phyloP scores from a whole-genome alignment of 2,888 invertebrate species.

The Drosophila rellima region DNA sequence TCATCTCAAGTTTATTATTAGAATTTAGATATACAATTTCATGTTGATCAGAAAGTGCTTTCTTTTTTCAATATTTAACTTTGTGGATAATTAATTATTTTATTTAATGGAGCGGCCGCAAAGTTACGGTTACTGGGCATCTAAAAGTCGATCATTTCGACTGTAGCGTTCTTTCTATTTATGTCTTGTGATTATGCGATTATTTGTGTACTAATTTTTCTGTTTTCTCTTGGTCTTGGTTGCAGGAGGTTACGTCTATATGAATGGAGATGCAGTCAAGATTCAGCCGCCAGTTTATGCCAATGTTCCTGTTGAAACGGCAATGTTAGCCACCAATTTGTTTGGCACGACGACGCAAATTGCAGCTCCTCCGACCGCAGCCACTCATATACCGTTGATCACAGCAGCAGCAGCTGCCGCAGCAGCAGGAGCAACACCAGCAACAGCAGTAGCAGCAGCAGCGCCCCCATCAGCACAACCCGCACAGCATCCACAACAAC shows the following conservation, averaged over 20 bases:
- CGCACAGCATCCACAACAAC: slow-evolving; percentile 56
- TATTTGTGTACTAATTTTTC: neutral
- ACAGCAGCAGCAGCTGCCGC: slow-evolving; percentile 81
- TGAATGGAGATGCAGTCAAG: slow-evolving; percentile 93
- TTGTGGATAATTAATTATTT: no score
- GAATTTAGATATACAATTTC: no score
- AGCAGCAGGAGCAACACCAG: slow-evolving; percentile 81
- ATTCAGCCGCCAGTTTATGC: slow-evolving; percentile 88
- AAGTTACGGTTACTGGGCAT: neutral
- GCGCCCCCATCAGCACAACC: slow-evolving; percentile 61
- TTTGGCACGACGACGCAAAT: slow-evolving; percentile 84
- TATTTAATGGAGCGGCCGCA: no score
- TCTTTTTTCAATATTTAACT: no score
- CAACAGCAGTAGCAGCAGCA: slow-evolving; percentile 71
- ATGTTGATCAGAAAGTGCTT: no score
- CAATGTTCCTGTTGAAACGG: slow-evolving; percentile 89
- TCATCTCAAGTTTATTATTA: neutral
- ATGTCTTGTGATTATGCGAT: slow-evolving; percentile 22
- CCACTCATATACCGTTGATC: slow-evolving; percentile 83
- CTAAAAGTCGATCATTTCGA: neutral
- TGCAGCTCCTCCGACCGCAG: slow-evolving; percentile 76
- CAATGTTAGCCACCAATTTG: slow-evolving; percentile 86
- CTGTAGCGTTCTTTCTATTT: neutral
- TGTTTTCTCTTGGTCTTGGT: slow-evolving; percentile 1
- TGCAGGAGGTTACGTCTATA: slow-evolving; percentile 90